Conservation (phyloP, 2,113 vertebrate species). For the Odocoileus hemionus region DNA sequence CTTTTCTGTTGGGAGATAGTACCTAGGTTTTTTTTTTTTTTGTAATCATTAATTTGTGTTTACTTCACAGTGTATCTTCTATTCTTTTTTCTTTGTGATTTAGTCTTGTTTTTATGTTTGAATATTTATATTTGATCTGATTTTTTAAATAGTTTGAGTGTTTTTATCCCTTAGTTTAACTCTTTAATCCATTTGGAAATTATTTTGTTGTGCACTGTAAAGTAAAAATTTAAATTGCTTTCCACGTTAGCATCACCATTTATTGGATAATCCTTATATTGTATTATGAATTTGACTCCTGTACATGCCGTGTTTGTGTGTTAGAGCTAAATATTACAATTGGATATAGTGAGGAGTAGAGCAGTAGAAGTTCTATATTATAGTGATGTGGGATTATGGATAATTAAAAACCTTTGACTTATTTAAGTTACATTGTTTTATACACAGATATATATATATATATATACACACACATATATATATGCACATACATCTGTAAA, state of each 20-base stretch:
- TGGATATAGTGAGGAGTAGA: neutral
- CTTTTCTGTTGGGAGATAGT: neutral
- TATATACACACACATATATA: neutral
- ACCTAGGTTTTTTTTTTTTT: neutral
- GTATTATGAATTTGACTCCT: neutral
- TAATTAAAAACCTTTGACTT: constrained; percentile 31
- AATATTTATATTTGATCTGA: neutral
- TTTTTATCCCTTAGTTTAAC: neutral
- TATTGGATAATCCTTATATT: neutral
- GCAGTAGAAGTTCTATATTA: neutral
- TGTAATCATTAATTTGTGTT: neutral
- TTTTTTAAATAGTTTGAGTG: neutral
- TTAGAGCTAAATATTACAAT: neutral
- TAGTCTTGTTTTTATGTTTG: neutral
- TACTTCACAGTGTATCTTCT: neutral
- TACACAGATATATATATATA: neutral
- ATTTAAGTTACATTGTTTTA: neutral
- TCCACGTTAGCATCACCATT: neutral
- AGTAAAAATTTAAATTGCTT: constrained; percentile 27
- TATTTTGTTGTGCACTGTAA: neutral
- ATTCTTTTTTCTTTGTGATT: neutral
- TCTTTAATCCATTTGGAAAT: neutral
- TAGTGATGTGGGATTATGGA: neutral
- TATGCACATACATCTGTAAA: neutral
- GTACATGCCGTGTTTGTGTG: neutral